phyloP scores from a whole-genome alignment of 2,113 vertebrate genomes.

The Sphaerodactylus townsendi region DNA sequence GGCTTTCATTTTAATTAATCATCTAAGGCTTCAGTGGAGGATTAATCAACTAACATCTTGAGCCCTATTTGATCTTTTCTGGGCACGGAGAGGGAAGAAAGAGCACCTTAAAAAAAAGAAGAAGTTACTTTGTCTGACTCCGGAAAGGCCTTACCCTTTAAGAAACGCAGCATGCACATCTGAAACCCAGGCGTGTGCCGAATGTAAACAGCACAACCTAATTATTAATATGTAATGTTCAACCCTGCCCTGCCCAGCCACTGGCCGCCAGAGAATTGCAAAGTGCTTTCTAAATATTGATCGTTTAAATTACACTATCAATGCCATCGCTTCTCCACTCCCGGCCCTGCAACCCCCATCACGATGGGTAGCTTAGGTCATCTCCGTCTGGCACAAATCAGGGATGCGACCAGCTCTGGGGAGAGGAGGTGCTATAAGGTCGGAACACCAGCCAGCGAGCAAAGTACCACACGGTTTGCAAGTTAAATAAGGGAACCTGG shows the following conservation, averaged over 20 bases:
- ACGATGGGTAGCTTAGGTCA: background rate
- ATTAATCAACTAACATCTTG: too few relatives aligned
- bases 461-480: background rate
- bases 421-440: background rate
- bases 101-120: background rate
- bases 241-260: background rate
- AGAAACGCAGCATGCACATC: too few relatives aligned
- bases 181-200: background rate
- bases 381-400: background rate
- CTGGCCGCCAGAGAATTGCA: background rate
- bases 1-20: too few relatives aligned
- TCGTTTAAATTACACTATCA: constrained; percentile 22
- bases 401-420: background rate
- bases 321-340: background rate
- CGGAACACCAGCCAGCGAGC: background rate
- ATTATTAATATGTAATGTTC: constrained; percentile 19
- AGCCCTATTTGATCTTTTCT: too few relatives aligned
- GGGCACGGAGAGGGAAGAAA: background rate
- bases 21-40: too few relatives aligned
- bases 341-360: background rate
- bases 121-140: too few relatives aligned
- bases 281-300: constrained; percentile 37
- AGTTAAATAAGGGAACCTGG: too few relatives aligned
- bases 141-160: background rate
- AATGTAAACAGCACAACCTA: background rate